Evolutionary conservation across 2,797 vertebrate genomes (phyloP).

Genomic region (Galaxias olidus): DNA sequence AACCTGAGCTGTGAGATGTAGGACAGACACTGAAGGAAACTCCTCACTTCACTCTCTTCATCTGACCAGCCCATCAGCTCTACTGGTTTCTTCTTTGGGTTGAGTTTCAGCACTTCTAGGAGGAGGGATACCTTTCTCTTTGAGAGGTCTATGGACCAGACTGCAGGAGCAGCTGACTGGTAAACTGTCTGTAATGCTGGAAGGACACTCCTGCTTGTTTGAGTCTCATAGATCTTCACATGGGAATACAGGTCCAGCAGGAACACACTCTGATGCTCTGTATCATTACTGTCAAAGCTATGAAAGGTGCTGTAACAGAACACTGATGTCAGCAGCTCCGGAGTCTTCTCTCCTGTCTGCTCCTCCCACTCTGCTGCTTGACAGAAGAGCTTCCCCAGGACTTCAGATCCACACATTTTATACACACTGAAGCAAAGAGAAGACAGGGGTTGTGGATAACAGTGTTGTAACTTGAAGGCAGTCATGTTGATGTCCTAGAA

Average conservation of each 20-base stretch:
- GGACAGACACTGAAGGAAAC: slow-evolving; percentile 29
- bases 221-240: slow-evolving; percentile 8
- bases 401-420: background rate
- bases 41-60: slow-evolving; percentile 40
- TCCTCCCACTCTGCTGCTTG: slow-evolving; percentile 23
- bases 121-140: slow-evolving; percentile 37
- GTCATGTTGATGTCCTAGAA: no score
- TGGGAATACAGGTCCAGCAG: slow-evolving; percentile 19
- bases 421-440: no score
- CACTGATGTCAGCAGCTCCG: slow-evolving; percentile 26
- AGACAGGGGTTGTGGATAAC: no score
- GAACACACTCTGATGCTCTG: background rate
- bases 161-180: slow-evolving; percentile 27
- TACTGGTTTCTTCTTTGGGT: slow-evolving; percentile 34
- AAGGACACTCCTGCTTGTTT: slow-evolving; percentile 18
- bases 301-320: slow-evolving; percentile 17
- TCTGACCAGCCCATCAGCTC: slow-evolving; percentile 20
- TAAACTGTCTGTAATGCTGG: slow-evolving; percentile 19
- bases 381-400: slow-evolving; percentile 18
- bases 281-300: no score
- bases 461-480: no score
- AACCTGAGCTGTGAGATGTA: slow-evolving; percentile 33
- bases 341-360: slow-evolving; percentile 20
- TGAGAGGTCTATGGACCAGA: slow-evolving; percentile 36
- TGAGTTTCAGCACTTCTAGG: slow-evolving; percentile 40